Evolutionary conservation across 2,113 vertebrate species (phyloP).

Genomic region (Ia io): DNA sequence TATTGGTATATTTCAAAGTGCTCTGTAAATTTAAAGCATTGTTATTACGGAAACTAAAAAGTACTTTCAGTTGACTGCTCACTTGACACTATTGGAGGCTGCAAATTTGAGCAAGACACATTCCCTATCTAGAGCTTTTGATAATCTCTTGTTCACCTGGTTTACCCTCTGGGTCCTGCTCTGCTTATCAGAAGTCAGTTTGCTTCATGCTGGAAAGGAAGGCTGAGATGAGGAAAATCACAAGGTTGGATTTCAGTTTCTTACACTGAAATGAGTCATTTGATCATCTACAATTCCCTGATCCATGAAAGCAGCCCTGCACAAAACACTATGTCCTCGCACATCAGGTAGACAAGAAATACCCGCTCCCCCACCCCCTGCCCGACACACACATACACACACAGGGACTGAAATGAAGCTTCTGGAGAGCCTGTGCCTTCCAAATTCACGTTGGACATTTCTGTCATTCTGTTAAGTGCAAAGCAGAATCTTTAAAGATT

Average conservation of each 20-base stretch:
- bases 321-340: neutral
- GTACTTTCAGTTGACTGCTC: neutral
- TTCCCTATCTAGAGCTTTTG: neutral
- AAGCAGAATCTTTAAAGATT: neutral
- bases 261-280: neutral
- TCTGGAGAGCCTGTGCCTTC: neutral
- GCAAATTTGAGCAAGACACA: neutral
- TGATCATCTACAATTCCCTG: neutral
- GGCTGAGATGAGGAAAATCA: neutral
- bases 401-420: neutral
- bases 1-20: neutral
- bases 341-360: neutral
- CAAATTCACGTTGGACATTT: neutral
- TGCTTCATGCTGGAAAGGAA: neutral
- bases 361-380: too few species aligned
- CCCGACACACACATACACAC: fast-evolving
- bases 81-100: neutral
- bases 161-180: neutral
- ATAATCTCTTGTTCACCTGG: neutral
- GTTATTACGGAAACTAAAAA: neutral
- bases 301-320: neutral
- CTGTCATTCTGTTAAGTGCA: neutral
- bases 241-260: neutral
- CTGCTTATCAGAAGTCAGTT: neutral
- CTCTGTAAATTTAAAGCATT: neutral